Base-by-base conservation (phyloP, 2,888 invertebrate species). In the Nowickia ferox region DNA sequence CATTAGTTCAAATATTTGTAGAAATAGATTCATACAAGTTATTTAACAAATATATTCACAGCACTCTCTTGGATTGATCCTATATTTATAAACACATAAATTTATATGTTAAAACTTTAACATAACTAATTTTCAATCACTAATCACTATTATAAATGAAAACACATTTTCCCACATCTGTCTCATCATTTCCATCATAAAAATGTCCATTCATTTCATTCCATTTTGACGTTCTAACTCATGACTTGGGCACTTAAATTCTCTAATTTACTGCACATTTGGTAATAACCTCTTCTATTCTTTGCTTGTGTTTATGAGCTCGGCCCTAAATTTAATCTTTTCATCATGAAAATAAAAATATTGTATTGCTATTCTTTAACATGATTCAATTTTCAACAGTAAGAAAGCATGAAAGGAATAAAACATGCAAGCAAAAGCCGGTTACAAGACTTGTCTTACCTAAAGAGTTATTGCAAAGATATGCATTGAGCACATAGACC, bases 261-360 rank as follows among this genome's bases (percentile, higher is more conserved):
- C 40, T 69, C 22, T 69, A 51, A 61, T 59, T 69, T 59, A 48
- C 19, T 59, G 68, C 57, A 77, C 59, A 68, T 77, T 77, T 57
- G 9, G 30, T 72, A 48, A 40, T 48, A 61, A 17, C 30, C 53
- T 63, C n/a, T 30, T 30, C 30, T 61, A 19, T 48, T 8, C 53
- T 42, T 48, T 59, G 10, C 17, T 15, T 17, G 8, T 59, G 3
- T 17, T 42, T 19, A 53, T 63, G 44, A 30, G 48, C 76, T 61
- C n/a, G 59, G 38, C 78, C 78, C 59, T 69, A 48, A 61, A 78
- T 61, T 78, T 78, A 44, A 61, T 30, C 59, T 69, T 69, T 65
- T 53, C n/a, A 40, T 61, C 51, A 78, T 61, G 61, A 68, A 66
- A 66, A 38, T 55, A 57, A 77, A 69, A 42, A 40, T 48, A 48